These are phyloP conservation scores for Labeo calbasu DNA, from an alignment of 2,797 vertebrate genomes.

Conservation along the genomic window DNA sequence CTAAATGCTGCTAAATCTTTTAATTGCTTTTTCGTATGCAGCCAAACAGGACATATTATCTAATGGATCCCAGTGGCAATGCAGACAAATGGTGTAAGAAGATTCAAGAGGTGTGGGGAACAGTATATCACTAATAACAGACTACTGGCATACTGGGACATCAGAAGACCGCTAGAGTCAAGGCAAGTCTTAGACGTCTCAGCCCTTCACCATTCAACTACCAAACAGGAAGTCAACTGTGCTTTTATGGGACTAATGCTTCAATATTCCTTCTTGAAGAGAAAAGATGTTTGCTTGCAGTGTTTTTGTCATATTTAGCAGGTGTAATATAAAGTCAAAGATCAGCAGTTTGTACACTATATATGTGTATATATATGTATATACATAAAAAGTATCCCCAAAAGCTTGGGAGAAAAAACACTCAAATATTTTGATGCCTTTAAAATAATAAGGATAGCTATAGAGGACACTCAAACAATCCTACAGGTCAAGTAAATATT, in stretches of 20 bases:
- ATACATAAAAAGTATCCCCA: constrained; percentile 1
- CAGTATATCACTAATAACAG: constrained; percentile 93
- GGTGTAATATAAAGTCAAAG: constrained; percentile 6
- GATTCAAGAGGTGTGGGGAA: constrained; percentile 99
- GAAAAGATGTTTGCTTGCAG: constrained; percentile 28
- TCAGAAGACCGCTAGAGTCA: constrained; percentile 58
- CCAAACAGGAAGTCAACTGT: constrained; percentile 14
- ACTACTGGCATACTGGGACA: constrained; percentile 86
- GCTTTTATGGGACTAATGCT: constrained; percentile 5
- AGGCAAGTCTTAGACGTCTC: constrained; percentile 27
- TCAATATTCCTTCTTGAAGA: constrained; percentile 22
- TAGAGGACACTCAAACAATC: constrained; percentile 35
- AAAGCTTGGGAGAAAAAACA: constrained; percentile 8
- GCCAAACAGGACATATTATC: constrained; percentile 99
- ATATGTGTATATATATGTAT: constrained; percentile 12
- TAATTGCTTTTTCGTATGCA: constrained; percentile 66
- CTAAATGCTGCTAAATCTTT: not conserved
- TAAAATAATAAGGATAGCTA: constrained; percentile 30
- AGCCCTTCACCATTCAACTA: constrained; percentile 72
- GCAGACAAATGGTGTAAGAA: constrained; percentile 99
- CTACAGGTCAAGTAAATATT: constrained; percentile 43
- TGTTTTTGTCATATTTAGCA: constrained; percentile 28
- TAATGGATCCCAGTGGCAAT: constrained; percentile 99
- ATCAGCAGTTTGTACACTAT: constrained; percentile 5
- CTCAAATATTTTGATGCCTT: constrained; percentile 33